phyloP scores from a whole-genome alignment of 2,888 invertebrate species.

The Ochropleura leucogaster region DNA sequence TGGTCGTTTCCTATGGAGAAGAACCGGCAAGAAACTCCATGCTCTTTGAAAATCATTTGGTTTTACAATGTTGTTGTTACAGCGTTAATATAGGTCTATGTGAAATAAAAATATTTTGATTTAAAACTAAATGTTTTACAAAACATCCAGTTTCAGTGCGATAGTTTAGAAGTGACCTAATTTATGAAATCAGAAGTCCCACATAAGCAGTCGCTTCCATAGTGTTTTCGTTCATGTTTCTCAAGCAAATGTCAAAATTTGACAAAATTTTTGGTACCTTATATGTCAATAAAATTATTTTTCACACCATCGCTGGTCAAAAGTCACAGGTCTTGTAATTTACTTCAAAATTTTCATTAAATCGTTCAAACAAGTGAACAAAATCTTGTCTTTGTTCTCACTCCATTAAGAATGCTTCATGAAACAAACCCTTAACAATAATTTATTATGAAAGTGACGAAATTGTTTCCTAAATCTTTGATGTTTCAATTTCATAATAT shows the following conservation, averaged over 20 bases:
- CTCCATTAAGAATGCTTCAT: slow-evolving; percentile 4
- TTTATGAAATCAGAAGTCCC: neutral
- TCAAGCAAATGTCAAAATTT: neutral
- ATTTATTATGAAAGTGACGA: slow-evolving; percentile 48
- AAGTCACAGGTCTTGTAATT: neutral
- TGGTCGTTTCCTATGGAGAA: no score
- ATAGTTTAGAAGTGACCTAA: no score
- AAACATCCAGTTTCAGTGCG: neutral
- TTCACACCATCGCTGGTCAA: neutral
- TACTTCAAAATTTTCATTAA: neutral
- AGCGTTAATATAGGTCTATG: no score
- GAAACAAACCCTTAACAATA: slow-evolving; percentile 22
- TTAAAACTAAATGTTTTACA: no score
- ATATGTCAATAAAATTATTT: neutral
- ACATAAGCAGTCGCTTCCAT: neutral
- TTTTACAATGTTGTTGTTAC: no score
- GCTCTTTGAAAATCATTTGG: no score
- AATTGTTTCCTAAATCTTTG: slow-evolving; percentile 50
- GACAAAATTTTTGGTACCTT: neutral
- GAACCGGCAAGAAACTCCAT: no score
- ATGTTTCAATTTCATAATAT: slow-evolving; percentile 58
- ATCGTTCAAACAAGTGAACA: neutral
- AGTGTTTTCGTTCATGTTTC: neutral
- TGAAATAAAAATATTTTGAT: no score
- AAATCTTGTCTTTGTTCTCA: neutral